Base-by-base conservation (phyloP, 1,140 invertebrate species). In the Nasonia vitripennis region DNA sequence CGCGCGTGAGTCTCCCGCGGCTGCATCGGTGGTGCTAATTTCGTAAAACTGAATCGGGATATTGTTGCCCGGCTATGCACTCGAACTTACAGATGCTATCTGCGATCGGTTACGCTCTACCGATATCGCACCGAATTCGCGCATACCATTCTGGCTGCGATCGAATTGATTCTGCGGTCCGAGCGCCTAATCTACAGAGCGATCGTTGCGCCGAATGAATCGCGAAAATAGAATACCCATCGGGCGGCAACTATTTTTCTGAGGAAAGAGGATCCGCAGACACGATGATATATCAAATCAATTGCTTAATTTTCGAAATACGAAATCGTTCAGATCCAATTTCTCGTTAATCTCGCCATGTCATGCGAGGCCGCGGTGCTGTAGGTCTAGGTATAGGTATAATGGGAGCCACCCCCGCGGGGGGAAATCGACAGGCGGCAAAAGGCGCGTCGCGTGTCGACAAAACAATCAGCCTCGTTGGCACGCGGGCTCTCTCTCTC, bases 391-490 rank as follows among this genome's bases (percentile, higher is more conserved):
- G 34, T 37, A 37, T 37, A 37, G 34, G 34, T 6, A 62, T 37
- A 79, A 20, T 7, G 20, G 55, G 17, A 20, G 55, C 5, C 55
- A n/a, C 55, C 20, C 55, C 55, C 51, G 48, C 11, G 17, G 70
- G 31, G 17, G 20, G n/a, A 55, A 83, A 86, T 86, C 85, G 85
- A 86, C 85, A 83, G 85, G 75, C 85, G 81, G 85, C 75, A 86
- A 86, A 86, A 83, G 77, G 81, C 85, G 70, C 81, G 81, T 83
- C 80, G 85, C 85, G 81, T 87, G 88, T 91, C 90, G 90, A 90
- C 89, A 90, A 91, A 92, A 92, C 89, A 91, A 91, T 89, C 89
- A 89, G 86, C 85, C 86, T 86, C 84, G 87, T 87, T 86, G 87
- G 88, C 77, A 67, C 85, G 67, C 79, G 87, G 34, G 81, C 79